phyloP scores from a whole-genome alignment of 1,140 invertebrate genomes.

The Euura lappo region DNA sequence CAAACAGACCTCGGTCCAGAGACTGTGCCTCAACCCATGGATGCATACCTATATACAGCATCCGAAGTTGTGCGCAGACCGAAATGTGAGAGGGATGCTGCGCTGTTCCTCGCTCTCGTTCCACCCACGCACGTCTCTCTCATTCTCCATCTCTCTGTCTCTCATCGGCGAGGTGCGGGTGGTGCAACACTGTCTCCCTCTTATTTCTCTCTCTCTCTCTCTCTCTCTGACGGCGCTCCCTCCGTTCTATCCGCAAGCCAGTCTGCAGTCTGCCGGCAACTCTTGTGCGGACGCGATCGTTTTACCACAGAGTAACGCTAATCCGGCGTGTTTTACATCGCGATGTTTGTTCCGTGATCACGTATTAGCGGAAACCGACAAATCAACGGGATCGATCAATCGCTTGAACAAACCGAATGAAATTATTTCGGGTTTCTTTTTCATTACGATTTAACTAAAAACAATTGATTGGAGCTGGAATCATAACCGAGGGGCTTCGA shows the following conservation, averaged over 20 bases:
- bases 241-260: conserved; percentile 36
- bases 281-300: conserved; percentile 45
- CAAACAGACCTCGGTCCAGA: background rate
- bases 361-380: too few relatives aligned
- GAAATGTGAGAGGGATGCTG: background rate
- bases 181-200: background rate
- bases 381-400: too few relatives aligned
- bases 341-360: too few relatives aligned
- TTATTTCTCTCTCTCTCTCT: conserved; percentile 10
- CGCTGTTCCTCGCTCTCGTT: background rate
- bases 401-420: too few relatives aligned
- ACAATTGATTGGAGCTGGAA: too few relatives aligned
- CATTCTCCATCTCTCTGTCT: conserved; percentile 7
- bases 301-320: conserved; percentile 7
- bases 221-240: conserved; percentile 17
- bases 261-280: conserved; percentile 55
- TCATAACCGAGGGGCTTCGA: too few relatives aligned
- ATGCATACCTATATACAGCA: background rate
- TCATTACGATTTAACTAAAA: too few relatives aligned
- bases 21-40: background rate
- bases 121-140: background rate
- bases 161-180: background rate
- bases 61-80: background rate
- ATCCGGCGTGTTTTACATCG: background rate
- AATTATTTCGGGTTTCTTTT: too few relatives aligned